Base-by-base conservation (phyloP, 2,113 vertebrate genomes). In the mouse (Mus musculus) region DNA sequence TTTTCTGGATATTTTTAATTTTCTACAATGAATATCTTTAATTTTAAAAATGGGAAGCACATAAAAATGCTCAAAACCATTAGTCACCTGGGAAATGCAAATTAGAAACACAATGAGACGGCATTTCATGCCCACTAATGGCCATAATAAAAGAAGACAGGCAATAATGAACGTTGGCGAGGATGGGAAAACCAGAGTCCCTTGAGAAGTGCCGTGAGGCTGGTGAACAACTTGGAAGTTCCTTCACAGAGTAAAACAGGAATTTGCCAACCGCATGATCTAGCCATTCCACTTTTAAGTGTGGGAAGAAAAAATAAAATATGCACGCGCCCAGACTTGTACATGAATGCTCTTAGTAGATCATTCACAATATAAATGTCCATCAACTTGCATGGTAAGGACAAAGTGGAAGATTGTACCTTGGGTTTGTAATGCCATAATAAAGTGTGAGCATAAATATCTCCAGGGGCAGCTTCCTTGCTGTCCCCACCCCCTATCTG, bases 61-160 rank as follows among this genome's bases (percentile, higher is more conserved):
- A 76, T 65, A 87, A 91, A 95, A 91, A 88, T 88, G 76, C 36
- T 95, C 49, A 78, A 67, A 11, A n/a, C 81, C 81, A 72, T 86
- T 90, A 92, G 82, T 86, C 77, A 95, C 63, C 91, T 91, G 73
- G 30, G 82, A 94, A 95, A 86, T 71, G 67, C 77, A 93, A 93
- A 94, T 93, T 93, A 88, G 96, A 97, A 78, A 63, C 88, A 89
- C 56, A 72, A 77, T 39, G 75, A 88, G 65, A 91, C n/a, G 75
- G 36, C 65, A 91, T 65, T 96, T 91, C 69, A 91, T 30, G 59
- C 24, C 49, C 39, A 72, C 67, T 96, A 69, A 93, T 49, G 46
- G 46, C 61, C 75, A 28, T 72, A 81, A 89, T 67, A 65, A 86
- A 89, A 63, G 93, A 82, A 91, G 71, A 85, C 42, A 82, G 1